Evolutionary conservation across 1,140 invertebrate genomes (phyloP).

Genomic region (Chironomus tepperi): DNA sequence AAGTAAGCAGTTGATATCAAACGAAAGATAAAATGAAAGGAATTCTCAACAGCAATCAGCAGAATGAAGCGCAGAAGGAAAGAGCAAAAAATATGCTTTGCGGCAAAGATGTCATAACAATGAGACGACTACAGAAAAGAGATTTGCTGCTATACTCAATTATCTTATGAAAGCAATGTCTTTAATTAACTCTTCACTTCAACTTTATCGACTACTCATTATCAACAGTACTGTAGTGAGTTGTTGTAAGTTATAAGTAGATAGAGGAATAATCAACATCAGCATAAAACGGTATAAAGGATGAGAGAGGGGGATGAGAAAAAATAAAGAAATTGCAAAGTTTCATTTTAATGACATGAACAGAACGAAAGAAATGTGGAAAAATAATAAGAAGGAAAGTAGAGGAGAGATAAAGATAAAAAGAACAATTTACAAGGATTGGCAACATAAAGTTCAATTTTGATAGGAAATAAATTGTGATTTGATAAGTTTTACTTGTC

Average conservation of each 20-base stretch:
- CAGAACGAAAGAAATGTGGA: too few species aligned
- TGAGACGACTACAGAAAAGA: background rate
- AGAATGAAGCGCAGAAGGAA: background rate
- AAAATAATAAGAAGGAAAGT: background rate
- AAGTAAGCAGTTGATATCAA: background rate
- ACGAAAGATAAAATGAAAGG: background rate
- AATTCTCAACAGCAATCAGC: too few species aligned
- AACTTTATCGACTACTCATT: constrained; percentile 13
- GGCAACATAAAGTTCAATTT: too few species aligned
- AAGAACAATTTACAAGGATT: too few species aligned
- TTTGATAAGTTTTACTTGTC: too few species aligned
- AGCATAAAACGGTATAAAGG: background rate
- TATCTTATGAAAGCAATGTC: background rate
- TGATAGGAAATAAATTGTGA: too few species aligned
- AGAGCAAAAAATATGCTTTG: background rate
- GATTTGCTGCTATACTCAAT: constrained; percentile 7
- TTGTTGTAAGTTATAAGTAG: background rate
- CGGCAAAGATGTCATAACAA: constrained; percentile 12
- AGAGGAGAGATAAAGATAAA: background rate
- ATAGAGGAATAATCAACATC: constrained; percentile 2
- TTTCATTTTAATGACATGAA: constrained; percentile 11
- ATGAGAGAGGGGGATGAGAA: background rate
- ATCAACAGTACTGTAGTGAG: background rate
- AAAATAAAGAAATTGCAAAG: background rate
- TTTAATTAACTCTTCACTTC: constrained; percentile 14